Conservation (phyloP, 1,140 invertebrate species). For the Laupala kohalensis region DNA sequence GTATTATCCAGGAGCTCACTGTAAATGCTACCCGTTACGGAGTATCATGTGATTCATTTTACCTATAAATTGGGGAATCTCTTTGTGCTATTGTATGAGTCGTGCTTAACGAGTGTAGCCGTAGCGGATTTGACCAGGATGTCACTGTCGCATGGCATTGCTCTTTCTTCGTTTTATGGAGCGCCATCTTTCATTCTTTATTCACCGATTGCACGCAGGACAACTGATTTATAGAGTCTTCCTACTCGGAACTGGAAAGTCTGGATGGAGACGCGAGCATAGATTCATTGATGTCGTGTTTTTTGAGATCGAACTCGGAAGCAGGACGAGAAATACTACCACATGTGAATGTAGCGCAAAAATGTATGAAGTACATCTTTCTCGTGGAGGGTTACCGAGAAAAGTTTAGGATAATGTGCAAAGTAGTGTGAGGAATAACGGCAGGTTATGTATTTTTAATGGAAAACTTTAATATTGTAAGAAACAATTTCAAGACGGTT, state of each 20-base stretch:
- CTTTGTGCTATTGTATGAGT: not conserved
- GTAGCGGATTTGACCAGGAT: not conserved
- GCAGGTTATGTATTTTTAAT: too few relatives aligned
- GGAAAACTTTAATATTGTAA: too few relatives aligned
- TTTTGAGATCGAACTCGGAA: too few relatives aligned
- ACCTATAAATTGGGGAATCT: not conserved
- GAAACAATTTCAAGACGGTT: too few relatives aligned
- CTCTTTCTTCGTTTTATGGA: not conserved
- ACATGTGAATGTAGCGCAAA: too few relatives aligned
- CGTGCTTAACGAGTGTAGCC: not conserved
- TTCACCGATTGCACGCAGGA: not conserved
- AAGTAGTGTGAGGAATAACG: too few relatives aligned
- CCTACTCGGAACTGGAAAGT: too few relatives aligned
- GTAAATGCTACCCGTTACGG: not conserved
- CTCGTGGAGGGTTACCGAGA: too few relatives aligned
- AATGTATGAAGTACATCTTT: too few relatives aligned
- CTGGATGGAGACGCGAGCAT: not conserved
- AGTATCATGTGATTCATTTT: not conserved
- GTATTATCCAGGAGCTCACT: not conserved
- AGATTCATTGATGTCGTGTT: not conserved
- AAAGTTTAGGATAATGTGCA: too few relatives aligned
- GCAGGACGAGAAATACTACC: too few relatives aligned
- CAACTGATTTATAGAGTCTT: not conserved
- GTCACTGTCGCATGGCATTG: too few relatives aligned
- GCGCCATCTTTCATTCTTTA: not conserved